Evolutionary conservation across 2,113 vertebrate genomes (phyloP).

Genomic region (Poeciliopsis turrubarensis): DNA sequence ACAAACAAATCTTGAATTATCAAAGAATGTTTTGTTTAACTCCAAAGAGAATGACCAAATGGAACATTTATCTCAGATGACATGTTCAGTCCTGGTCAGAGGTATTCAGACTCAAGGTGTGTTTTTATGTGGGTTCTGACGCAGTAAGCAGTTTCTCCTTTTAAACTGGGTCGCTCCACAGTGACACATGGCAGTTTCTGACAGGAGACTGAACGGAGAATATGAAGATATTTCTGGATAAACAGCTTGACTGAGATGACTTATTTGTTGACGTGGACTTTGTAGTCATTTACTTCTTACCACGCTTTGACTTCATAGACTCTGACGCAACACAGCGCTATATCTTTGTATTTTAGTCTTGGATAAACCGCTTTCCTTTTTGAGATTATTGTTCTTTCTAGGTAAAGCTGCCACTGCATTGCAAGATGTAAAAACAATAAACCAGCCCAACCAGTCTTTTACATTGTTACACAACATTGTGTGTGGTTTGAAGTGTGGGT

Average conservation of each 20-base stretch:
- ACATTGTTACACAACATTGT: background rate
- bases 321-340: background rate
- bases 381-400: background rate
- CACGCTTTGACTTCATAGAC: background rate
- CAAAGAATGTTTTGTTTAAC: background rate
- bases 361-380: background rate
- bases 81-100: too few species aligned
- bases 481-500: background rate
- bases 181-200: too few species aligned
- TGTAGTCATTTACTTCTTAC: background rate
- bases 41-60: too few species aligned
- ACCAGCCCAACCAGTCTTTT: constrained; percentile 42
- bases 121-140: too few species aligned
- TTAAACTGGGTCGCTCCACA: too few species aligned
- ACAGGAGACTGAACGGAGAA: too few species aligned
- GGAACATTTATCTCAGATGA: too few species aligned
- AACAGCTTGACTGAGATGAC: background rate
- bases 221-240: too few species aligned
- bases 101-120: too few species aligned
- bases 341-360: background rate
- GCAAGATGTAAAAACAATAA: constrained; percentile 29
- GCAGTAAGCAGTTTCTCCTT: too few species aligned
- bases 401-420: background rate
- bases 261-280: background rate
- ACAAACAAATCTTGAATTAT: background rate